Evolutionary conservation across 1,140 invertebrate species (phyloP), one percentile per base, ranked within the genome.

Genomic region (Lasaia peninsularis): DNA sequence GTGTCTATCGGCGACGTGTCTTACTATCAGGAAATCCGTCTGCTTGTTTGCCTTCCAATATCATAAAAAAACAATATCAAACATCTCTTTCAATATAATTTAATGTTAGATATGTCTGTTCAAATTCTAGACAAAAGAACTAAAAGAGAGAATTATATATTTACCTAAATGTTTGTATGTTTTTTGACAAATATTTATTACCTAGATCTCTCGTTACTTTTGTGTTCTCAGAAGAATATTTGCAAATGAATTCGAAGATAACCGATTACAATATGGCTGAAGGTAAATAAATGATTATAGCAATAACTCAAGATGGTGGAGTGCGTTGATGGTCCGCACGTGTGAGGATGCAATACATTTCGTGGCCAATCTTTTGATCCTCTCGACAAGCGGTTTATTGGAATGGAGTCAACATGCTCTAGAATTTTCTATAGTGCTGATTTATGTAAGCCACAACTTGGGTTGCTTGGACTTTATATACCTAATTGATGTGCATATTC

Each of bases 341-440:
- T 78, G 73, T 75, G 61, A 37, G 58, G 58, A 52, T 58, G 68
- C 65, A 67, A 75, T 68, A 67, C 65, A 62, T 73, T 71, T 63
- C 58, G 63, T 59, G 34, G 65, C 65, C 63, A 74, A 78, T 75
- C 75, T 71, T 76, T 74, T 76, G 75, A 76, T 78, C 67, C 71
- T 56, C 62, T 65, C 63, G 60, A 66, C 56, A 61, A 57, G 59
- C 50, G 62, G 65, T 69, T 73, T 75, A 74, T 62, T 63, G 53
- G 60, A 62, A 58, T 59, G 51, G 52, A 60, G 56, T 54, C 56
- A 53, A 34, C 56, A 56, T 52, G 55, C 58, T 53, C 60, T 62
- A 44, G 52, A 49, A 51, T 34, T 21, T 44, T 56, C 59, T 63
- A 61, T 65, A 75, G 62, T 69, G 65, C 37, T 57, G 67, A 74